These are phyloP conservation scores for Ceratitis capitata DNA, from an alignment of 1,140 invertebrate species.

Conservation along the genomic window DNA sequence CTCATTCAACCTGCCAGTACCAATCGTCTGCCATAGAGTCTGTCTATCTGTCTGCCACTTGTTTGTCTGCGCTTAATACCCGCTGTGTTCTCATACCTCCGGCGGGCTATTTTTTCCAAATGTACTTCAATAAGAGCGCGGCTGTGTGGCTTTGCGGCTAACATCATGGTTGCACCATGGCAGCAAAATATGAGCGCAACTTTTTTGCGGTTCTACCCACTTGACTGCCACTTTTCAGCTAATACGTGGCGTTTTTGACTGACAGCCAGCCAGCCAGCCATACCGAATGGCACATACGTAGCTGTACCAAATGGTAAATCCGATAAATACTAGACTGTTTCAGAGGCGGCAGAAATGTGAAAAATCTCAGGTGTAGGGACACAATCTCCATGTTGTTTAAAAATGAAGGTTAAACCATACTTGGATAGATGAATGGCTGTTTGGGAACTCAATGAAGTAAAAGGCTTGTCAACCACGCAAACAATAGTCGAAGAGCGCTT, in stretches of 20 bases:
- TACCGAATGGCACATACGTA: too few relatives aligned
- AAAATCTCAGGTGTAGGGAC: too few relatives aligned
- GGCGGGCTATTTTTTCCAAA: neutral
- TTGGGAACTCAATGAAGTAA: too few relatives aligned
- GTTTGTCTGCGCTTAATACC: neutral
- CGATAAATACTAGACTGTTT: too few relatives aligned
- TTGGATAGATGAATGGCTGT: too few relatives aligned
- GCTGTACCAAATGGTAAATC: too few relatives aligned
- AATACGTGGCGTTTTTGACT: slow-evolving; percentile 29
- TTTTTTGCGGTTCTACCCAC: slow-evolving; percentile 15
- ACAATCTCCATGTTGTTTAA: too few relatives aligned
- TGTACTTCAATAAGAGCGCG: neutral
- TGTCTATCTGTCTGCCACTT: neutral
- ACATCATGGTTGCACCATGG: neutral
- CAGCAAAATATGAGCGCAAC: neutral
- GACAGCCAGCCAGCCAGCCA: neutral
- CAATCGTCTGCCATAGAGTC: neutral
- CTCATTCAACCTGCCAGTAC: neutral
- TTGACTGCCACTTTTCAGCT: slow-evolving; percentile 30
- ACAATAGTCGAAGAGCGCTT: too few relatives aligned
- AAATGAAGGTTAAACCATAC: too few relatives aligned
- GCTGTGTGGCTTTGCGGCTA: slow-evolving; percentile 13
- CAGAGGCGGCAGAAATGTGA: too few relatives aligned
- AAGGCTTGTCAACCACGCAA: too few relatives aligned
- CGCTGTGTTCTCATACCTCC: neutral